Evolutionary conservation across 2,888 invertebrate species (phyloP).

Genomic region (Acrocyrtus sp.): DNA sequence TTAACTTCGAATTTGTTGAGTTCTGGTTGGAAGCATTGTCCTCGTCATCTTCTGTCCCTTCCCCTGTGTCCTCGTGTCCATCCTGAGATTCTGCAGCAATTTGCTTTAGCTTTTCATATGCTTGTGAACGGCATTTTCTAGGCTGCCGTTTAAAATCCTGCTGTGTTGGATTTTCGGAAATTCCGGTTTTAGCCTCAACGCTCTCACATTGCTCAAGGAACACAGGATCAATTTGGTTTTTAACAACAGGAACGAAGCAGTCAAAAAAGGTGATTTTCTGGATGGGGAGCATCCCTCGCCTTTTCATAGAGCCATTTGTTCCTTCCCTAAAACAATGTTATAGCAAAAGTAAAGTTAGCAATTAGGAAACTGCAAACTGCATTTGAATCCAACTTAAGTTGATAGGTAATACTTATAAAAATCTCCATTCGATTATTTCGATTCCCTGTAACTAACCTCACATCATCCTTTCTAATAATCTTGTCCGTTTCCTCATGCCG

Average conservation of each 20-base stretch:
- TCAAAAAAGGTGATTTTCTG: constrained; percentile 11
- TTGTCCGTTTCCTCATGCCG: background rate
- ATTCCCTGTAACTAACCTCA: too few relatives aligned
- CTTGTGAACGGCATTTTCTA: background rate
- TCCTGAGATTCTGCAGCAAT: too few relatives aligned
- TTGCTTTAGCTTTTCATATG: background rate
- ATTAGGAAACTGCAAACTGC: background rate
- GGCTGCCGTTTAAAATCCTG: background rate
- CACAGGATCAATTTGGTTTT: constrained; percentile 34
- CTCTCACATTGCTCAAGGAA: constrained; percentile 22
- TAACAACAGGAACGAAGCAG: constrained; percentile 28
- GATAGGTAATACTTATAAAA: too few relatives aligned
- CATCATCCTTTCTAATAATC: background rate
- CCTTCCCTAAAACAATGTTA: background rate
- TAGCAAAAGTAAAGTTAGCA: background rate
- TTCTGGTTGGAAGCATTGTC: too few relatives aligned
- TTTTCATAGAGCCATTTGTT: too few relatives aligned
- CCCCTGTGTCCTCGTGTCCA: too few relatives aligned
- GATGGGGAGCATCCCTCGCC: constrained; percentile 40
- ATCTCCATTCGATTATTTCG: background rate
- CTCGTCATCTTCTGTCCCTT: too few relatives aligned
- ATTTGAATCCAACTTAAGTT: too few relatives aligned
- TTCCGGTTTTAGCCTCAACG: constrained; percentile 7
- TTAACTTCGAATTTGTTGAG: too few relatives aligned
- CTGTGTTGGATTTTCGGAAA: too few relatives aligned